These are phyloP conservation scores for Heterohyrax brucei DNA, from an alignment of 2,797 vertebrate species.

Conservation along the genomic window DNA sequence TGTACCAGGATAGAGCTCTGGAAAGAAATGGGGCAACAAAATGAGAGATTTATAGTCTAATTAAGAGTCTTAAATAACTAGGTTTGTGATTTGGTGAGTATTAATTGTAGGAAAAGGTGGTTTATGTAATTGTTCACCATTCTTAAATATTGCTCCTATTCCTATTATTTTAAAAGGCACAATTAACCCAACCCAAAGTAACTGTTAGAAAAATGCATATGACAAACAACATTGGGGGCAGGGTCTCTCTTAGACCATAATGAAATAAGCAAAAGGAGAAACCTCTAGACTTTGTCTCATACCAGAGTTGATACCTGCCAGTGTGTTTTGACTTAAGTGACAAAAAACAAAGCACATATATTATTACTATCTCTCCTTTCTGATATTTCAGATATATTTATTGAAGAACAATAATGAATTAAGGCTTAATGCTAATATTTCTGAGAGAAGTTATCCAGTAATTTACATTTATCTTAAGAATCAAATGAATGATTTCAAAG, in stretches of 20 bases:
- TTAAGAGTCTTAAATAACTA: slow-evolving; percentile 7
- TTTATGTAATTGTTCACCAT: not conserved
- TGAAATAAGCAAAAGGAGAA: not conserved
- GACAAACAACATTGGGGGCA: not conserved
- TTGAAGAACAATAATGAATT: not conserved
- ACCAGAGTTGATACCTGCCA: not conserved
- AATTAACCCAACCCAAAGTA: slow-evolving; percentile 13
- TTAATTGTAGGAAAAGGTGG: slow-evolving; percentile 16
- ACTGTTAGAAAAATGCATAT: not conserved
- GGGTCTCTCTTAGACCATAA: not conserved
- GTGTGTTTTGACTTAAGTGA: not conserved
- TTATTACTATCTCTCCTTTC: not conserved
- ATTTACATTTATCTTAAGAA: not conserved
- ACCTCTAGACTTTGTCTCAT: not conserved
- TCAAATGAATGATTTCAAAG: not conserved
- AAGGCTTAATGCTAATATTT: not conserved
- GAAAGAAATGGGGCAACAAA: not conserved
- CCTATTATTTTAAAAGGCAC: slow-evolving; percentile 33
- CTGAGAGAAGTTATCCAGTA: not conserved
- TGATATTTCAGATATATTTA: not conserved
- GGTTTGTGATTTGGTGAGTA: not conserved
- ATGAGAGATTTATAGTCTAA: not conserved
- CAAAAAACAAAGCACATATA: not conserved
- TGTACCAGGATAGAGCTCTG: not conserved
- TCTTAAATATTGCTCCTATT: slow-evolving; percentile 3